Conservation (phyloP, 1,140 invertebrate species). For the Stenopsyche tienmushanensis region DNA sequence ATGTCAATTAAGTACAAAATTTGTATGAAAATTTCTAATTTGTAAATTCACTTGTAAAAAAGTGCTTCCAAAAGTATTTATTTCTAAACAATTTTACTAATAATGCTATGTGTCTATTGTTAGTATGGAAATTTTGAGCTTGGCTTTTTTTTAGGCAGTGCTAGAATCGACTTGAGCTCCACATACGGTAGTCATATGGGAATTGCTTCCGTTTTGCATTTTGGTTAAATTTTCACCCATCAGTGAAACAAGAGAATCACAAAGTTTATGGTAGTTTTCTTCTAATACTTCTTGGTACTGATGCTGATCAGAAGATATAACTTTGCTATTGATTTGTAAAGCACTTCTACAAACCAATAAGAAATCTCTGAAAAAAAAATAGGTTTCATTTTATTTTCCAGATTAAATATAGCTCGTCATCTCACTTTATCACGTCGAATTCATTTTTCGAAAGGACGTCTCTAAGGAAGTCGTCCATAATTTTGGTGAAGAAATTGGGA, state of each 20-base stretch:
- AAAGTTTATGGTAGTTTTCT: conserved; percentile 83
- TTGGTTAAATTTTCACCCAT: conserved; percentile 69
- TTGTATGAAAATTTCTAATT: background rate
- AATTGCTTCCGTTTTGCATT: conserved; percentile 65
- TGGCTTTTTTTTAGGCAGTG: conserved; percentile 46
- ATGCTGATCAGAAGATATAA: conserved; percentile 82
- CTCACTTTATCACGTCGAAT: too few relatives aligned
- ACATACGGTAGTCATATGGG: conserved; percentile 52
- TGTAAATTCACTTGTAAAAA: background rate
- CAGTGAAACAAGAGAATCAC: conserved; percentile 70
- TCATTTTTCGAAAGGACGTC: too few relatives aligned
- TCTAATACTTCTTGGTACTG: conserved; percentile 87
- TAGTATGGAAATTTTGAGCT: background rate
- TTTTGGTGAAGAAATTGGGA: too few relatives aligned
- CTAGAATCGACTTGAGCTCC: conserved; percentile 55
- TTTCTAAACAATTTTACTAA: background rate
- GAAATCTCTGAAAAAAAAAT: conserved; percentile 76
- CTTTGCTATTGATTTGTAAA: conserved; percentile 80
- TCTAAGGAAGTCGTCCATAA: too few relatives aligned
- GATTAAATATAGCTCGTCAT: too few relatives aligned
- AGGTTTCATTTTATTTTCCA: too few relatives aligned
- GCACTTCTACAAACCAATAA: conserved; percentile 83
- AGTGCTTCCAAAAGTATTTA: conserved; percentile 1
- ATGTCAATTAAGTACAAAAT: conserved; percentile 27
- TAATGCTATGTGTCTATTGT: background rate